A percentile compares a stretch with the other conserved stretches of the same genome.
phyloP scores from a whole-genome alignment of 2,797 vertebrate species.

The Alcedo quadribrachys region DNA sequence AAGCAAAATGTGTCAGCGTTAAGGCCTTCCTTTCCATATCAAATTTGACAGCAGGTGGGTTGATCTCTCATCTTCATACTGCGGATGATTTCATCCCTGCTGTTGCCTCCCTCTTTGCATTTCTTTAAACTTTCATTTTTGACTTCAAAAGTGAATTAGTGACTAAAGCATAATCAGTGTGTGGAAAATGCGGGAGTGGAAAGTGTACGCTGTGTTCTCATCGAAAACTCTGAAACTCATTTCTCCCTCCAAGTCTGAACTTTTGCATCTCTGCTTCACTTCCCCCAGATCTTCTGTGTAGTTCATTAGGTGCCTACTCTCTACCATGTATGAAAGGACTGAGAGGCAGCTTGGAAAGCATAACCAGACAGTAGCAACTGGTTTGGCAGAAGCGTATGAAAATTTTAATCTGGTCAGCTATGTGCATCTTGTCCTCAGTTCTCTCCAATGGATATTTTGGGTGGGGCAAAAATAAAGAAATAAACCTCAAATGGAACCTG shows the following conservation, averaged over 20 bases:
- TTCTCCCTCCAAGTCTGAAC: slow-evolving; percentile 82
- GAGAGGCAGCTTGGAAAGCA: slow-evolving; percentile 51
- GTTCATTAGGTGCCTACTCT: slow-evolving; percentile 73
- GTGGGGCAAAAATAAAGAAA: neutral
- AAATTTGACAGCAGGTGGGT: slow-evolving; percentile 79
- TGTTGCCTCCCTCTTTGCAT: slow-evolving; percentile 76
- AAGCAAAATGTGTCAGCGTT: slow-evolving; percentile 73
- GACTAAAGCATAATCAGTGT: slow-evolving; percentile 80
- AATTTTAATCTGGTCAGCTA: slow-evolving; percentile 72
- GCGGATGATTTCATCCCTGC: slow-evolving; percentile 75
- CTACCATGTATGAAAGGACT: slow-evolving; percentile 49
- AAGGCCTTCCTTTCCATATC: slow-evolving; percentile 73
- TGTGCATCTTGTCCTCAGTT: neutral
- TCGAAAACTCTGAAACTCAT: slow-evolving; percentile 79
- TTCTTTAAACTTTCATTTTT: slow-evolving; percentile 78
- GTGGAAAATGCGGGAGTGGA: slow-evolving; percentile 78
- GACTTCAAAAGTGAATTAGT: slow-evolving; percentile 78
- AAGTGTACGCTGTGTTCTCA: slow-evolving; percentile 79
- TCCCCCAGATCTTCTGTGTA: slow-evolving; percentile 78
- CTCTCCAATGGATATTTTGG: neutral
- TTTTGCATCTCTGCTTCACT: slow-evolving; percentile 82
- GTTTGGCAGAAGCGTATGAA: slow-evolving; percentile 69
- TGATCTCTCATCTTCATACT: slow-evolving; percentile 79
- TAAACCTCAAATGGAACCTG: neutral
- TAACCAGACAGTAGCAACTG: slow-evolving; percentile 58